phyloP scores from a whole-genome alignment of 2,888 invertebrate species.

The Pediacus dermestoides region DNA sequence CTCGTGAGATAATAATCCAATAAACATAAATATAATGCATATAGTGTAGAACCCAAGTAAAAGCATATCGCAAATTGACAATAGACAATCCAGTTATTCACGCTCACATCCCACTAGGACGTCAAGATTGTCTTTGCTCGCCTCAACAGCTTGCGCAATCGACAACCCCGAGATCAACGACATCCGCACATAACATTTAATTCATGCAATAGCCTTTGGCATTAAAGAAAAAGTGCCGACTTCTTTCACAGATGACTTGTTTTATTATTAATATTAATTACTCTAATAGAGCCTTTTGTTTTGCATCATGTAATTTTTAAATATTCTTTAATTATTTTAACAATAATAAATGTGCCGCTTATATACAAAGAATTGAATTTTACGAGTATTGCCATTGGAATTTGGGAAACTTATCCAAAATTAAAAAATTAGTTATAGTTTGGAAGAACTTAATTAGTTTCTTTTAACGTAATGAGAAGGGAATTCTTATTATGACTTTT shows the following conservation, averaged over 20 bases:
- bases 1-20: conserved; percentile 15
- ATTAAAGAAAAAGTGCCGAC: conserved; percentile 18
- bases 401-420: no score
- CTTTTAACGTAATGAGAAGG: no score
- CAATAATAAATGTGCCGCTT: no score
- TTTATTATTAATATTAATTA: conserved; percentile 21
- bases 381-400: no score
- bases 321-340: no score
- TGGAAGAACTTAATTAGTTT: no score
- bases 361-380: no score
- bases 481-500: no score
- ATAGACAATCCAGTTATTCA: conserved; percentile 11
- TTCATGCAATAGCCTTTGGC: conserved; percentile 15
- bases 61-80: conserved; percentile 15
- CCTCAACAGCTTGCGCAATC: conserved; percentile 13
- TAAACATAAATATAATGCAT: conserved; percentile 18
- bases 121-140: conserved; percentile 9
- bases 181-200: conserved; percentile 15
- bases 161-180: conserved; percentile 14
- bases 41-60: conserved; percentile 2
- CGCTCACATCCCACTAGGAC: conserved; percentile 3
- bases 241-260: conserved; percentile 19
- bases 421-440: no score
- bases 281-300: conserved; percentile 19
- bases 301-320: no score